Evolutionary conservation across 2,797 vertebrate genomes (phyloP), one percentile per base, ranked within the genome.

Genomic region (Onychomys torridus): DNA sequence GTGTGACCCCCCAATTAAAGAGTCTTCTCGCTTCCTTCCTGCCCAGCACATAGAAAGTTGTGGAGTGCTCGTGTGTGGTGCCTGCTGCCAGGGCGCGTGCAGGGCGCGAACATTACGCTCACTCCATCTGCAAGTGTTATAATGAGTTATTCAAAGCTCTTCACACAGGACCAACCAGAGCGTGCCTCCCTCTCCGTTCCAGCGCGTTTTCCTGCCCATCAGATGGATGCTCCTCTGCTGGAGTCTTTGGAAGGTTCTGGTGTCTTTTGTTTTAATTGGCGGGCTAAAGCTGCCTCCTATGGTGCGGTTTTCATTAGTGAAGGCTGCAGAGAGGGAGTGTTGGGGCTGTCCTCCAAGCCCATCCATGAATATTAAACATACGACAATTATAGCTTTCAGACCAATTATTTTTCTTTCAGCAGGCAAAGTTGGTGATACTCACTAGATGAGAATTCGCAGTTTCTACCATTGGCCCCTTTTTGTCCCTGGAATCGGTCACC

Each of bases 151-250:
- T 95, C 85, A 90, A 32, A 88, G 83, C 98, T 93, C 97, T 95
- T 81, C 69, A 71, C 93, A 84, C 61, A 37, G 97, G 95, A 94
- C 96, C 97, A 40, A 95, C 61, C 87, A 27, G 81, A 95, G 95
- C 34, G 40, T 85, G 89, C 96, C 95, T 97, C 98, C 97, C 46
- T 7, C 97, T 95, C 97, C 0, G 81, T 94, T 98, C 98, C 98
- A 88, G 97, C 96, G 0, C 73, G 95, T 96, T 98, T 95, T 79
- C 81, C 97, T 97, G 71, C 92, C 0, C 95, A 89, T 98, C 98
- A 96, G 96, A 96, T 97, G 98, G 98, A 98, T 98, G 97, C 97
- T 91, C 97, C 98, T 96, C 98, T 97, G 98, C 23, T 98, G 98
- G 98, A 98, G 98, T 96, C 97, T 98, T 96, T 98, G 98, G 97